Evolutionary conservation across 2,888 invertebrate species (phyloP).

Genomic region (Drosophila paranaensis): DNA sequence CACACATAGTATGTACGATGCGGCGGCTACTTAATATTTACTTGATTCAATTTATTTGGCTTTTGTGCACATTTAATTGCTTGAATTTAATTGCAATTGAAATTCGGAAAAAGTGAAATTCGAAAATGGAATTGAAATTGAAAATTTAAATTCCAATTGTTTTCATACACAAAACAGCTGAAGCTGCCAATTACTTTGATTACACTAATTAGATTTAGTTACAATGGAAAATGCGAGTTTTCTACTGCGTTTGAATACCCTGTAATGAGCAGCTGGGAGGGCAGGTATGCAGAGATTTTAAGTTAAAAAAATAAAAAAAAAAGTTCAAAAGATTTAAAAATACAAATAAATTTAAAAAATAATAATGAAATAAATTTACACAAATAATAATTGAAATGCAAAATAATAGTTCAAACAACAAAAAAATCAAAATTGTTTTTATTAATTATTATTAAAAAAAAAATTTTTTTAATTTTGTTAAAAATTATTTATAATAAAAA

Average conservation of each 20-base stretch:
- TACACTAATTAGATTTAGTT: conserved; percentile 54
- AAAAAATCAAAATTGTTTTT: too few species aligned
- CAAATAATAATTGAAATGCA: too few species aligned
- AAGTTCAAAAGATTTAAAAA: too few species aligned
- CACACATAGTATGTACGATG: conserved; percentile 19
- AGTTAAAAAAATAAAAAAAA: too few species aligned
- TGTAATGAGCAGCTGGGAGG: too few species aligned
- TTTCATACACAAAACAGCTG: not conserved
- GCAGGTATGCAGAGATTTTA: not conserved
- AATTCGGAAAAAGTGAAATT: conserved; percentile 3
- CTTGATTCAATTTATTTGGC: conserved; percentile 40
- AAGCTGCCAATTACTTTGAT: conserved; percentile 55
- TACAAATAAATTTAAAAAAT: too few species aligned
- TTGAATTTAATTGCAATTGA: conserved; percentile 4
- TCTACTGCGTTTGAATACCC: not conserved
- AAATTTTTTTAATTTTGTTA: too few species aligned
- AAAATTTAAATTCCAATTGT: conserved; percentile 34
- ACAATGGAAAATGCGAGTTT: conserved; percentile 24
- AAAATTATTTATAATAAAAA: too few species aligned
- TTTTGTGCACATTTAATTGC: conserved; percentile 35
- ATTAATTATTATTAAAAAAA: too few species aligned
- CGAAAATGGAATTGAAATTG: not conserved
- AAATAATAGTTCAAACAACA: too few species aligned
- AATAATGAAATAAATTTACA: too few species aligned
- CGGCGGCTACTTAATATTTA: conserved; percentile 61